Base-by-base conservation (phyloP, 2,113 vertebrate species). In the Thalassoma bifasciatum region DNA sequence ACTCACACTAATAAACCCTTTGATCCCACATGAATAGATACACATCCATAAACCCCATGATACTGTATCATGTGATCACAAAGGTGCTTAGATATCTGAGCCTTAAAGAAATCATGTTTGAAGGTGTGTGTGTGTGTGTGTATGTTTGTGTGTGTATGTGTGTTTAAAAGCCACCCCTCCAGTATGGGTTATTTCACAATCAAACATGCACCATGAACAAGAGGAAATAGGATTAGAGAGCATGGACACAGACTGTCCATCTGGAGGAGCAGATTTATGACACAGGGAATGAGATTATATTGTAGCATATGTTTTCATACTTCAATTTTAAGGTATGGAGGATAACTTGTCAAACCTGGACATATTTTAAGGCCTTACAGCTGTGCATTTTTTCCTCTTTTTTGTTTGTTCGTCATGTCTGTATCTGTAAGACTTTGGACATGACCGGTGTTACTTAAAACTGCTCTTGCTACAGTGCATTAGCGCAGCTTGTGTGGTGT, bases 401-500 rank as follows among this genome's bases (percentile, higher is more conserved):
- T 42, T 66, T 11, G 52, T 38, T 66, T 11, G 57, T 34, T 24
- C 6, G 1, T 23, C 40, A 26, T 30, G n/a, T 22, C 34, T 51
- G 63, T 65, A 23, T 71, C 26, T 57, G 4, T 38, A 2, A 21
- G 50, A 59, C n/a, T 54, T 17, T 40, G 49, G 57, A 13, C 23
- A 22, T 42, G 59, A 68, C 61, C 13, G 51, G 23, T 37, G 42
- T 42, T 56, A 66, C 58, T 71, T 86, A 19, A 73, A 69, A 75
- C 65, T 14, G 49, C 0, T 5, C 75, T 51, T 21, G 71, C 79
- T 72, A 61, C 79, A 83, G 56, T 44, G 83, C 73, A 86, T 86
- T 83, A 79, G 76, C 72, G 2, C 21, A 40, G 77, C 72, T 82
- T 74, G 87, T 36, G 62, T 69, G 53, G 49, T 75, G 84, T 92